Percentiles rank a stretch among this genome's conserved stretches.
Conservation (phyloP, 1,140 invertebrate genomes). For the Luehdorfia chinensis region DNA sequence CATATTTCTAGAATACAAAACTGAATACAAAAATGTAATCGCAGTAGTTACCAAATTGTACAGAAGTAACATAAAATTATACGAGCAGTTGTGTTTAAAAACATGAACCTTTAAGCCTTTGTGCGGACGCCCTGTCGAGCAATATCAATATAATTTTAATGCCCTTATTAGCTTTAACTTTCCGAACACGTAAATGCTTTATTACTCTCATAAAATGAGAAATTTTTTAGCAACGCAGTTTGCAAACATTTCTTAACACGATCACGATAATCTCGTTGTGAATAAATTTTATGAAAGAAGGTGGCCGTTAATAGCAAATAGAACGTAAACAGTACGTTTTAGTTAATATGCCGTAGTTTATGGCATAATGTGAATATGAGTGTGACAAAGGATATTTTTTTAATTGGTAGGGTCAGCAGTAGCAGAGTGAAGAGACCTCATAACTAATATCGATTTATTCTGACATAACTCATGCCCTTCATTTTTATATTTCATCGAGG, state of each 20-base stretch:
- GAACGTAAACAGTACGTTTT: too few species aligned
- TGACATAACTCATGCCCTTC: too few species aligned
- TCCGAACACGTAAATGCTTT: slow-evolving; percentile 54
- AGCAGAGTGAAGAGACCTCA: too few species aligned
- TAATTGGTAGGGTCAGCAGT: too few species aligned
- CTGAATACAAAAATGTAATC: slow-evolving; percentile 8
- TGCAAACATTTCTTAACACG: slow-evolving; percentile 33
- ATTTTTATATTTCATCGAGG: too few species aligned
- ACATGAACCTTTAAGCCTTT: slow-evolving; percentile 47
- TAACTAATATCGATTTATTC: too few species aligned
- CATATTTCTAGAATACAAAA: not conserved
- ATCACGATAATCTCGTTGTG: slow-evolving; percentile 23
- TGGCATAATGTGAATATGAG: too few species aligned
- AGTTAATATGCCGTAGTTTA: too few species aligned
- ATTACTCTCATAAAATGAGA: slow-evolving; percentile 38
- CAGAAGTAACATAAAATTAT: slow-evolving; percentile 49
- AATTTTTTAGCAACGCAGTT: slow-evolving; percentile 34
- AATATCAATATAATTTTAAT: slow-evolving; percentile 57
- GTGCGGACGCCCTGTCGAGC: slow-evolving; percentile 38
- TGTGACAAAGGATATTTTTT: too few species aligned
- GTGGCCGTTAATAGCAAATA: too few species aligned
- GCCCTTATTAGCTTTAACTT: slow-evolving; percentile 52
- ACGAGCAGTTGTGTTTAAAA: slow-evolving; percentile 44
- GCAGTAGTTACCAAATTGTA: slow-evolving; percentile 24
- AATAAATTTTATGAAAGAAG: too few species aligned